Percentiles rank a stretch among this genome's conserved stretches.
phyloP scores from a whole-genome alignment of 2,797 vertebrate species.

The Rhinatrema bivittatum region DNA sequence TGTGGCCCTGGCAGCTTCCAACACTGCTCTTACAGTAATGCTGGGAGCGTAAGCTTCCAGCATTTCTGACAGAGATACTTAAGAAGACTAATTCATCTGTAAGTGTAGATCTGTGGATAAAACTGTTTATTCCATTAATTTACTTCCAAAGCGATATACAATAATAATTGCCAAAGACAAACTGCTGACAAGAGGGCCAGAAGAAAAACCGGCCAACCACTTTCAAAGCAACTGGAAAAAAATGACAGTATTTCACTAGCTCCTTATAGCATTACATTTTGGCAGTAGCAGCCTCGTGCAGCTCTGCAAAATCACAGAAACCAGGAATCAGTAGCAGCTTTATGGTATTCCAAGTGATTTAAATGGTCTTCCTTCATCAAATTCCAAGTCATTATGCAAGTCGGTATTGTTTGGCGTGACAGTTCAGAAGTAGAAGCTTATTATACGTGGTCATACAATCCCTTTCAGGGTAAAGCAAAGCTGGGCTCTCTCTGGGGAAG shows the following conservation, averaged over 20 bases:
- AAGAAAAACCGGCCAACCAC: slow-evolving; percentile 7
- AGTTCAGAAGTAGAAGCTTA: not conserved
- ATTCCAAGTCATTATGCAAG: not conserved
- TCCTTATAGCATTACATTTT: slow-evolving; percentile 16
- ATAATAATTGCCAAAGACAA: slow-evolving; percentile 12
- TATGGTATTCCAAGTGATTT: not conserved
- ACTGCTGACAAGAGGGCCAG: slow-evolving; percentile 3
- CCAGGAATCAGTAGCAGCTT: slow-evolving; percentile 2
- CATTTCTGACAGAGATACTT: too few relatives aligned
- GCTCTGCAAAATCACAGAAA: not conserved
- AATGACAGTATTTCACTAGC: slow-evolving; percentile 6
- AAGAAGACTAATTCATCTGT: too few relatives aligned
- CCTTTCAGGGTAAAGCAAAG: not conserved
- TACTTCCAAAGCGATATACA: too few relatives aligned
- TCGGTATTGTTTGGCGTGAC: slow-evolving; percentile 1
- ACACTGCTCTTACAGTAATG: too few relatives aligned
- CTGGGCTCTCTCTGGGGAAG: not conserved
- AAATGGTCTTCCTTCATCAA: not conserved
- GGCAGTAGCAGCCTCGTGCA: not conserved
- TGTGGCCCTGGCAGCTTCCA: too few relatives aligned
- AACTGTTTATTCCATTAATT: too few relatives aligned
- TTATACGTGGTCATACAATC: accelerated
- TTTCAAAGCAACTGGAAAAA: slow-evolving; percentile 11
- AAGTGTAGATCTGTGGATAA: too few relatives aligned
- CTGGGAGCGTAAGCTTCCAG: too few relatives aligned